Evolutionary conservation across 2,797 vertebrate genomes (phyloP), one percentile per base, ranked within the genome.

Genomic region (Gymnoscopelus braueri): DNA sequence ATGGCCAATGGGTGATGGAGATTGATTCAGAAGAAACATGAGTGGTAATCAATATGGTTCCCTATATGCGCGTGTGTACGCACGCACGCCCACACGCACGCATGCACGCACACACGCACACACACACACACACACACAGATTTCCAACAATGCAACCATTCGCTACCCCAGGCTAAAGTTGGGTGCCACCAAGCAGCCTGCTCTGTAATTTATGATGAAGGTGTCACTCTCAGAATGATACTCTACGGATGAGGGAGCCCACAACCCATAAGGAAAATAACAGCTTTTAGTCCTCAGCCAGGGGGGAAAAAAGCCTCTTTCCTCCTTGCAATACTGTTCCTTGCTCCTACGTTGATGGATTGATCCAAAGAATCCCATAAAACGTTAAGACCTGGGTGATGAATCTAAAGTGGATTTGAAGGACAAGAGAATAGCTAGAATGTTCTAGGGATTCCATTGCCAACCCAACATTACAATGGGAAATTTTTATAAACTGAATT

Each of bases 11-110:
- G 89, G 81, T 89, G 87, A 91, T 90, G 82, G 84, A 91, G 91
- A 91, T 91, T 89, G 89, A 93, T 91, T 91, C 79, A 77, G 81
- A 89, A 84, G 87, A 85, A 91, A 88, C 87, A 91, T 70, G 83
- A 90, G 78, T 73, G 77, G 73, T 91, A 82, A 94, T 93, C 91
- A 86, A 92, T 93, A 91, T 67, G 76, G 83, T 80, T 77, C 70
- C 72, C 77, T 79, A 82, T 81, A 86, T 81, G 80, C 73, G 75
- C 75, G 69, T 79, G 85, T 72, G 72, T 54, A 56, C 57, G 64
- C 57, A 79, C 72, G 73, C 79, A 84, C 80, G 69, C 75, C 0
- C 57, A 64, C 58, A 78, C 71, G 73, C 79, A 83, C 76, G 80
- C 74, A 77, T 75, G 69, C 78, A 84, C 73, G 70, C 56, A 59